phyloP scores from a whole-genome alignment of 1,140 invertebrate species.

The Drosophila rufa region DNA sequence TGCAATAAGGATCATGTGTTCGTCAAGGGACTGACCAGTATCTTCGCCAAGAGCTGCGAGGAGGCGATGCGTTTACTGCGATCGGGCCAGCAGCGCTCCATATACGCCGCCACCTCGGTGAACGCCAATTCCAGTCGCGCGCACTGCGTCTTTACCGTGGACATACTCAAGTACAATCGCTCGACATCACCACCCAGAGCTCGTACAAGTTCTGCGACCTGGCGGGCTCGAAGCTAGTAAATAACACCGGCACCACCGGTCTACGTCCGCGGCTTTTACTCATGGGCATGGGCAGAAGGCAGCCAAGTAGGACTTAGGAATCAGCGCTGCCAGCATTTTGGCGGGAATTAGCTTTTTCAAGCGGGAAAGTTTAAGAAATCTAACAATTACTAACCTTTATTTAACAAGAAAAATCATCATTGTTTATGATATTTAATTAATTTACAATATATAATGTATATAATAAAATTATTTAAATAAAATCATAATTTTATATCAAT shows the following conservation, averaged over 20 bases:
- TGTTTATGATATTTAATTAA: too few relatives aligned
- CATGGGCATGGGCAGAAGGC: too few relatives aligned
- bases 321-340: too few relatives aligned
- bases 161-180: constrained; percentile 88
- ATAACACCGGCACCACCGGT: constrained; percentile 94
- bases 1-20: constrained; percentile 88
- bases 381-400: too few relatives aligned
- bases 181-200: constrained; percentile 85
- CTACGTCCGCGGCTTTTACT: constrained; percentile 86
- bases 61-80: constrained; percentile 94
- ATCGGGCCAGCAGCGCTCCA: constrained; percentile 88
- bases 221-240: constrained; percentile 94
- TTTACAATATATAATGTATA: too few relatives aligned
- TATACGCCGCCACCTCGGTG: constrained; percentile 93
- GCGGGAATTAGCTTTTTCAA: too few relatives aligned
- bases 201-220: constrained; percentile 94
- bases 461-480: too few relatives aligned
- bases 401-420: too few relatives aligned
- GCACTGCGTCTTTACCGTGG: constrained; percentile 96
- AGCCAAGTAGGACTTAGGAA: too few relatives aligned
- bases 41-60: constrained; percentile 90
- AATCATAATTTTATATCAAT: too few relatives aligned
- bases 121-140: constrained; percentile 93
- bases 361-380: too few relatives aligned
- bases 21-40: constrained; percentile 90